Evolutionary conservation across 2,888 invertebrate species (phyloP).

Genomic region (Drosophila eohydei): DNA sequence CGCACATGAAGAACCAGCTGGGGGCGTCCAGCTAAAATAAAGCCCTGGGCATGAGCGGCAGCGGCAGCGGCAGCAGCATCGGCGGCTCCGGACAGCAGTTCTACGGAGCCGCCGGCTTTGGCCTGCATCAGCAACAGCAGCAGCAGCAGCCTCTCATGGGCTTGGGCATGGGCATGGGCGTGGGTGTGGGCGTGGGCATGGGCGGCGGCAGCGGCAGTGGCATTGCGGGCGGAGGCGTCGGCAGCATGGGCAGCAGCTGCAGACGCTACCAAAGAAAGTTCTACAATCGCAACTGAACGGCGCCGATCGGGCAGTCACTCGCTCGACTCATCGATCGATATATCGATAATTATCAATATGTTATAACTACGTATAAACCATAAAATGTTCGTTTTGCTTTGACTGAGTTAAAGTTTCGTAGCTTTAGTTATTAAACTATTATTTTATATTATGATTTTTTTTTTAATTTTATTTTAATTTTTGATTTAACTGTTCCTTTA

Average conservation of each 20-base stretch:
- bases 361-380: conserved; percentile 37
- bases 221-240: conserved; percentile 67
- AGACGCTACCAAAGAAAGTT: conserved; percentile 85
- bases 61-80: conserved; percentile 43
- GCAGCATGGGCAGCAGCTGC: conserved; percentile 76
- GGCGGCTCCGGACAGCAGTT: conserved; percentile 61
- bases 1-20: conserved; percentile 84
- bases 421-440: conserved; percentile 42
- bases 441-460: conserved; percentile 27
- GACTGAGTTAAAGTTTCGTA: conserved; percentile 74
- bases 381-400: conserved; percentile 72
- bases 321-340: conserved; percentile 1
- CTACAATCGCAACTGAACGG: conserved; percentile 77
- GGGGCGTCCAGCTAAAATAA: conserved; percentile 85
- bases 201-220: conserved; percentile 29
- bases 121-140: conserved; percentile 61
- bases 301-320: not conserved
- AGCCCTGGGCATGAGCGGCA: conserved; percentile 80
- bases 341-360: conserved; percentile 33
- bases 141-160: conserved; percentile 45
- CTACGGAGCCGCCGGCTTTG: conserved; percentile 63
- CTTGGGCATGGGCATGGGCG: conserved; percentile 55
- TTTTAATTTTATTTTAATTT: conserved; percentile 22
- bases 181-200: conserved; percentile 53
- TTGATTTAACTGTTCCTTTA: conserved; percentile 15